Percentiles rank a stretch among this genome's conserved stretches.
Conservation (phyloP, 2,888 invertebrate genomes). For the Daptonema setosum region DNA sequence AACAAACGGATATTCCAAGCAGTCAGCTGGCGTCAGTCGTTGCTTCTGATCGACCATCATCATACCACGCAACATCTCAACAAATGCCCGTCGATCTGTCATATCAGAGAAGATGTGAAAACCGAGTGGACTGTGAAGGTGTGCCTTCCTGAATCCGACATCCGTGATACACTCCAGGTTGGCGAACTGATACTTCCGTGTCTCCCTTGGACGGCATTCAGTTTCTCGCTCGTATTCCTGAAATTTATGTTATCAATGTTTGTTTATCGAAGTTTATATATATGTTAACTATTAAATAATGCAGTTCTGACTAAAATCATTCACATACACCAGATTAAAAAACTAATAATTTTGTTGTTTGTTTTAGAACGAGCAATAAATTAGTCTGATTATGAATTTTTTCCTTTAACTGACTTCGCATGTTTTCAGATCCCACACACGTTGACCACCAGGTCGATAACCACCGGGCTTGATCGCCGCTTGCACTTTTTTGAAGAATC, state of each 20-base stretch:
- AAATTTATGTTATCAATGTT: too few species aligned
- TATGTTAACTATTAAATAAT: too few species aligned
- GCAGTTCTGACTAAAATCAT: too few species aligned
- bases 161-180: conserved; percentile 76
- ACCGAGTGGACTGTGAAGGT: conserved; percentile 85
- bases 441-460: background rate
- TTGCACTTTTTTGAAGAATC: conserved; percentile 44
- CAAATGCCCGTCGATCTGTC: conserved; percentile 85
- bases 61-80: conserved; percentile 91
- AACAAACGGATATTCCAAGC: conserved; percentile 22
- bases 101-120: conserved; percentile 88
- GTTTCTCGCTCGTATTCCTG: conserved; percentile 93
- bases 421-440: background rate
- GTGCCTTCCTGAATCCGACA: conserved; percentile 41
- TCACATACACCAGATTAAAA: too few species aligned
- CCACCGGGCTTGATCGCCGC: background rate
- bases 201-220: conserved; percentile 93
- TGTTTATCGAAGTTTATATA: too few species aligned
- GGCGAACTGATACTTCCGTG: conserved; percentile 95
- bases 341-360: too few species aligned
- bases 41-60: conserved; percentile 70
- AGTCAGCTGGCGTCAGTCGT: conserved; percentile 11
- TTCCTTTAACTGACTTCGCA: background rate
- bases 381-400: too few species aligned
- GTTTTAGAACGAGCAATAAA: background rate